Base-by-base conservation (phyloP, 2,113 vertebrate species). In the Condylura cristata region DNA sequence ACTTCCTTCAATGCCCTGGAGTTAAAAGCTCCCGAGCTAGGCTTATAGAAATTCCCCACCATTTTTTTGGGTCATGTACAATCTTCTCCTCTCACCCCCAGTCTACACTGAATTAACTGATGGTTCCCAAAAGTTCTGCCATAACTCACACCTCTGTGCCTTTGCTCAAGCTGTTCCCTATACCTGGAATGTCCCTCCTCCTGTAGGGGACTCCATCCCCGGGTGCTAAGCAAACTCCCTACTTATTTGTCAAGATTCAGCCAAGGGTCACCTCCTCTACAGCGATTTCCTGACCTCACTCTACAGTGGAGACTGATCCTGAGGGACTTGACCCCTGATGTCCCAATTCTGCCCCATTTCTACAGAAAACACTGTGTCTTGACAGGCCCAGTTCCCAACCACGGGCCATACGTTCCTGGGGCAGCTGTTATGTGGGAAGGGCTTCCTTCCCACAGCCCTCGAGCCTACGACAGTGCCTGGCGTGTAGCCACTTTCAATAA, bases 361-460 rank as follows among this genome's bases (percentile, higher is more conserved):
- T 84, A 34, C 14, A 84, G 93, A 46, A 88, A 70, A 30, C 79
- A 41, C 30, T 41, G 24, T n/a, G n/a, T 78, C 26, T 68, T 48
- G 58, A 61, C n/a, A 39, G 5, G 10, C 22, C 37, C 51, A 22
- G 22, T 48, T 89, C 63, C 61, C 26, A 37, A n/a, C 12, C 17
- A 3, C 18, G 60, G 53, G 30, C 8, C 34, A 1, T 14, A 58
- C 4, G 14, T 28, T 66, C 66, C 51, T 6, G 61, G 81, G 48
- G 61, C 16, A 41, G 56, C 30, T 4, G 2, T 20, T 61, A 3
- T 41, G 14, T 48, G 6, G 17, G n/a, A n/a, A n/a, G n/a, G n/a
- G n/a, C 20, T n/a, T 48, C 7, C n/a, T 11, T 79, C 80, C 82
- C 0, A 0, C 17, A 41, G 12, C 28, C 79, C 32, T 66, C 44